Conservation (phyloP, 2,113 vertebrate genomes). For the Phalacrocorax aristotelis region DNA sequence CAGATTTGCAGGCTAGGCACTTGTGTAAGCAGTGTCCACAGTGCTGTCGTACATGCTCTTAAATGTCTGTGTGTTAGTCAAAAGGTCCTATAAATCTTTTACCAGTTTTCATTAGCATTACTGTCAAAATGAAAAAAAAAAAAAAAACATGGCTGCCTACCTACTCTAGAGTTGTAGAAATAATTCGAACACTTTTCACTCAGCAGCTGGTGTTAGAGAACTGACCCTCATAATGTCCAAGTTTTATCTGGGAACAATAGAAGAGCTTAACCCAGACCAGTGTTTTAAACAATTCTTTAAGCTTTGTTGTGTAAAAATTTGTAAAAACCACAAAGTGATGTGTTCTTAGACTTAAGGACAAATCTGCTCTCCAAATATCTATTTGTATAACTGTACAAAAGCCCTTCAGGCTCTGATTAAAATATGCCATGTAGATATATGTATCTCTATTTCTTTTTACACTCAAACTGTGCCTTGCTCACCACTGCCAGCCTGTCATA, state of each 20-base stretch:
- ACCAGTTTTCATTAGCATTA: neutral
- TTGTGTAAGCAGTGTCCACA: neutral
- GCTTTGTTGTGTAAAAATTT: neutral
- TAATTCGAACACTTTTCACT: neutral
- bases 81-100: neutral
- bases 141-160: neutral
- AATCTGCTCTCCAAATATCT: neutral
- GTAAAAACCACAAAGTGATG: neutral
- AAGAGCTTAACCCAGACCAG: neutral
- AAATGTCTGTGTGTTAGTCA: neutral
- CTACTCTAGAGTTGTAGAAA: neutral
- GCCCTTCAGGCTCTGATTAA: neutral
- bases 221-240: neutral
- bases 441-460: neutral
- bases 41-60: neutral
- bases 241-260: neutral
- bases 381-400: neutral
- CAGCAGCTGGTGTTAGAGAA: neutral
- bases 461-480: neutral
- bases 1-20: neutral
- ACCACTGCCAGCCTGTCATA: neutral
- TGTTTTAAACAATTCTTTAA: neutral
- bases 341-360: neutral
- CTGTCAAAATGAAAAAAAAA: neutral
- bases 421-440: neutral